Evolutionary conservation across 2,113 vertebrate species (phyloP), one percentile per base, ranked within the genome.

Genomic region (Trematomus loennbergii): DNA sequence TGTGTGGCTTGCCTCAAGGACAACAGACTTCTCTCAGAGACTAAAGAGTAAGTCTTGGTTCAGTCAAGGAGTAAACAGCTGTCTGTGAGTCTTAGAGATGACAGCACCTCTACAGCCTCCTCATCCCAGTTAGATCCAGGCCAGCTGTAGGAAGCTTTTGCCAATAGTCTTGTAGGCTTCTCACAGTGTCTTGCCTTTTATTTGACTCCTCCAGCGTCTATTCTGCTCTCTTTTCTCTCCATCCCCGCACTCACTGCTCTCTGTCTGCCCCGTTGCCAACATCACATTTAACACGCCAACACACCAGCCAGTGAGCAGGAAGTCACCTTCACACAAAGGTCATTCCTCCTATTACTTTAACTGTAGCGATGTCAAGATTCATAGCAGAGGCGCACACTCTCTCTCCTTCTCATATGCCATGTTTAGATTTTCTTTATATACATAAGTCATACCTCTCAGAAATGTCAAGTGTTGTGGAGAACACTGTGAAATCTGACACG

Each of bases 321-420:
- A 87, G 78, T 89, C 91, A 82, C 87, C 92, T 85, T 93, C 85
- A 66, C 82, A 79, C 78, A 94, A 93, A 95, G 92, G 93, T 93
- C 86, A 93, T 82, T 81, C 82, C 58, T 88, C 75, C 72, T 86
- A 86, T 94, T 92, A 87, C 46, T 69, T 83, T 83, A 72, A 66
- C 84, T 66, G 76, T 65, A 61, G 71, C 43, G 57, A 78, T 84
- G 72, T 87, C 74, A 85, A 65, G 75, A 82, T 83, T 91, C 62
- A 70, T 22, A 66, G 69, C n/a, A 58, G 67, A 82, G 72, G 36
- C 43, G n/a, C 66, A 79, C 25, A 45, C 29, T 12, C 63, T 72
- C 63, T 63, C 58, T 73, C 22, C 4, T 64, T 75, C 84, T 67
- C 18, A 57, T 60, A 55, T 72, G 40, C 12, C 5, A 9, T 20